Base-by-base conservation (phyloP, 2,888 invertebrate species). In the Nebria brevicollis region DNA sequence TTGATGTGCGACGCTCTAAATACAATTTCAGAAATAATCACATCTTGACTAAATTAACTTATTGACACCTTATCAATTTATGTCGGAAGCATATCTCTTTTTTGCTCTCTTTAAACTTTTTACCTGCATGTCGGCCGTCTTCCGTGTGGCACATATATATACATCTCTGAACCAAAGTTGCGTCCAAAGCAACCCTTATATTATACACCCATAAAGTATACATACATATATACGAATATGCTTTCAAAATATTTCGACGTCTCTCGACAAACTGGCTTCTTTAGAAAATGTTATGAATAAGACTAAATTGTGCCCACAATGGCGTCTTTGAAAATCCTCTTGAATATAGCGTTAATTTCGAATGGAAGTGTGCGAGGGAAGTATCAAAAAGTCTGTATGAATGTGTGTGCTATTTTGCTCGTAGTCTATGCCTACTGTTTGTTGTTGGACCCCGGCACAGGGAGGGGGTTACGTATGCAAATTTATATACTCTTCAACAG, bases 291-390 rank as follows among this genome's bases (percentile, higher is more conserved):
- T 88, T 88, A 90, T 91, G 91, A 91, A 91, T 91, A 90, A 91
- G 91, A 90, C 90, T 90, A 91, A 91, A 91, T 91, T 91, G 91
- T 91, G 90, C 91, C 91, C 90, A 91, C 91, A 91, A 91, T 91
- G 90, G 88, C 89, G 90, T 90, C 91, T 91, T 90, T 90, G 89
- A 90, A 89, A 90, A 90, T 90, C 89, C 89, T 88, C 90, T 89
- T 91, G 91, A 91, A 91, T 91, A 91, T 91, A 90, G 90, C 91
- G 91, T 91, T 91, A 91, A 91, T 91, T 89, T 89, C 88, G 88
- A 88, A 89, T 88, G 87, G 89, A 54, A 83, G 73, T 72, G 54
- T 70, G 86, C 85, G 85, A 85, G 86, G 86, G 86, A 86, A 87
- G 86, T 86, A 86, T 87, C 86, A 86, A 87, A 87, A 86, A 87